phyloP scores from a whole-genome alignment of 2,797 vertebrate genomes.

The Crax fasciolata region DNA sequence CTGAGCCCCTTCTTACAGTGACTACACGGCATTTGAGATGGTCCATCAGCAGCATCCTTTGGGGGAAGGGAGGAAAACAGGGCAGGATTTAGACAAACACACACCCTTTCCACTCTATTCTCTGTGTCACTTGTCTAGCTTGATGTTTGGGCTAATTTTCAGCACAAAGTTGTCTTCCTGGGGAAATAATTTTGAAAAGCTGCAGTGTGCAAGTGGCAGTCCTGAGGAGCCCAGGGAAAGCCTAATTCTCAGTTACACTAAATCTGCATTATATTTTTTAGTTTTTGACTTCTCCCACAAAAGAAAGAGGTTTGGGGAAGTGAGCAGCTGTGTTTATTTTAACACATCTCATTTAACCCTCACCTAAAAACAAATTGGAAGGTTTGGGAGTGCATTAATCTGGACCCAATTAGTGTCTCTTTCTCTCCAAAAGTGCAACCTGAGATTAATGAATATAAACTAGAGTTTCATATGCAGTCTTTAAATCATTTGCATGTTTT shows the following conservation, averaged over 20 bases:
- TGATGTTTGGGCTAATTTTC: neutral
- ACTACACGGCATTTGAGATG: neutral
- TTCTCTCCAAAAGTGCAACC: conserved; percentile 82
- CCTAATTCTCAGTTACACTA: neutral
- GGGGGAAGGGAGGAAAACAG: neutral
- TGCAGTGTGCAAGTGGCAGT: neutral
- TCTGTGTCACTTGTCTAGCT: neutral
- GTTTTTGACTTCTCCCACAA: conserved; percentile 3
- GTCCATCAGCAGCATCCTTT: neutral
- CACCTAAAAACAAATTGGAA: conserved; percentile 80
- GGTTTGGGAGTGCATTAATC: conserved; percentile 85
- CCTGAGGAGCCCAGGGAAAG: neutral
- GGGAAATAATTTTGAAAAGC: neutral
- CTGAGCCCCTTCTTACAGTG: neutral
- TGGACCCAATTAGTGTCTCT: conserved; percentile 81
- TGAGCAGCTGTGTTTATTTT: conserved; percentile 81
- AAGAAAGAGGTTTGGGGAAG: neutral
- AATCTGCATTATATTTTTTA: neutral
- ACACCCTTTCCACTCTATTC: neutral
- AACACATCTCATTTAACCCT: conserved; percentile 79
- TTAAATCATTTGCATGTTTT: conserved; percentile 87
- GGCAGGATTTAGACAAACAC: neutral
- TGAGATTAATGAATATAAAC: conserved; percentile 84
- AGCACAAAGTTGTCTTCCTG: neutral
- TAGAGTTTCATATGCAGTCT: conserved; percentile 84